Evolutionary conservation across 2,797 vertebrate genomes (phyloP), one percentile per base, ranked within the genome.

Genomic region (Enteromius mattozi): DNA sequence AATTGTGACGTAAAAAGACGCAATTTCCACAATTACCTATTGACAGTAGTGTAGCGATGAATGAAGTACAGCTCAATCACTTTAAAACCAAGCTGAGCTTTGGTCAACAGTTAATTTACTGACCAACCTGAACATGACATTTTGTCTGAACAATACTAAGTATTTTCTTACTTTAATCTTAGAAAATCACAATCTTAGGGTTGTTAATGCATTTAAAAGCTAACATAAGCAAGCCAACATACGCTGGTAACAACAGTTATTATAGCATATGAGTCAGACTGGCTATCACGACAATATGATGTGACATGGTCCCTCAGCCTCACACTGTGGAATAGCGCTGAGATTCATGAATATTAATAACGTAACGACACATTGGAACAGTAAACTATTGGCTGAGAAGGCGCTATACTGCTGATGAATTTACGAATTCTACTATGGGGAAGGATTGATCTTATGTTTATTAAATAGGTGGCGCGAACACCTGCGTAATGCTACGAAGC

Each of bases 321-420:
- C 35, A 37, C 6, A 5, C 21, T 24, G n/a, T 45, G 68, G 68
- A 65, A 30, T 14, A 65, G 4, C 2, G 14, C n/a, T 7, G 21
- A 24, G 21, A n/a, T 49, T 70, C 35, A 80, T 80, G 21, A 80
- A 80, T 80, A 70, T 69, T 80, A 56, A 56, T 42, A 9, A 35
- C 10, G 3, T 30, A 79, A 35, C 1, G 6, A 66, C 1, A 24
- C 47, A 12, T n/a, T 69, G 2, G 9, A n/a, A 4, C 27, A 2
- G 6, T n/a, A 24, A 49, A 17, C 37, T 33, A 80, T 19, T 70
- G 65, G 65, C 65, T 68, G 30, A 51, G 12, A 40, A 6, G 30
- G 19, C 6, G 27, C 6, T 3, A n/a, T 1, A 33, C n/a, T 19
- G 24, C 10, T 27, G 17, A 40, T 9, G 6, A 80, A 40, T 33